A percentile compares a stretch with the other conserved stretches of the same genome.
phyloP scores from a whole-genome alignment of 2,113 vertebrate species.

The Bothrops jararaca region DNA sequence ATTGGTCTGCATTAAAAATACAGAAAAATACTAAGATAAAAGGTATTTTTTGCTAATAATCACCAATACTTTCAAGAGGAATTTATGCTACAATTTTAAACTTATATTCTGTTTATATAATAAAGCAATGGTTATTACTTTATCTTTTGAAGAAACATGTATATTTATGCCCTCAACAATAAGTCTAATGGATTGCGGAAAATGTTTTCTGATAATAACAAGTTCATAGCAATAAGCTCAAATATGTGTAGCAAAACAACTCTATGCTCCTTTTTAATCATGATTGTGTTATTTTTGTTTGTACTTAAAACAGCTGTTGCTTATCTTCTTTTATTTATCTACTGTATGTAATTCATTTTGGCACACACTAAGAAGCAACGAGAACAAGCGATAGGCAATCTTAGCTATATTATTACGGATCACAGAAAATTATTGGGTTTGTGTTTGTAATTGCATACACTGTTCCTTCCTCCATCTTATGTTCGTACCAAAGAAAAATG shows the following conservation, averaged over 20 bases:
- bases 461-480: background rate
- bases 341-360: background rate
- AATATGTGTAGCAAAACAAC: background rate
- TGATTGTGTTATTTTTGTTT: background rate
- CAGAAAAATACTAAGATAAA: background rate
- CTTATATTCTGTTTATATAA: background rate
- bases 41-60: background rate
- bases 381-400: background rate
- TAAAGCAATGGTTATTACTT: background rate
- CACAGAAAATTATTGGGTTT: constrained; percentile 32
- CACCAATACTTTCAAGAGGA: background rate
- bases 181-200: background rate
- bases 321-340: background rate
- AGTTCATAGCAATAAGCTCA: background rate
- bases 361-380: background rate
- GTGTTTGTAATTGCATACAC: constrained; percentile 6
- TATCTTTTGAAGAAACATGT: background rate
- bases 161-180: background rate
- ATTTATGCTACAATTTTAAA: background rate
- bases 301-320: background rate
- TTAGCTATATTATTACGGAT: background rate
- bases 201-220: background rate
- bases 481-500: constrained; percentile 14
- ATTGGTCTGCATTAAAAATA: background rate
- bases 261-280: background rate